Conservation (phyloP, 2,888 invertebrate species). For the Dexiosoma caninum region DNA sequence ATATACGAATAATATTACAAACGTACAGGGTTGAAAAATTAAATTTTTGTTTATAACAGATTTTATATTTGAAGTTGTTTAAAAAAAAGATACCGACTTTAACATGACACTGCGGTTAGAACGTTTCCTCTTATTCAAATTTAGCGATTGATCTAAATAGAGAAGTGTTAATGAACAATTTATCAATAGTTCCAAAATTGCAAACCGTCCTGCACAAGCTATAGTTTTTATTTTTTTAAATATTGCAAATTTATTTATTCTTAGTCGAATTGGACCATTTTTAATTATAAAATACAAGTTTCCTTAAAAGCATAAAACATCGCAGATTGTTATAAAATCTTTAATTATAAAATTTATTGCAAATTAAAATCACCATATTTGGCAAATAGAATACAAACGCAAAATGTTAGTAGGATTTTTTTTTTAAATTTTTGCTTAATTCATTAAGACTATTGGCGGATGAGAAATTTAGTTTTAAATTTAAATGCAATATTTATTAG, state of each 20-base stretch:
- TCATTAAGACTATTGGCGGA: not conserved
- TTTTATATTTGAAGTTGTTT: no score
- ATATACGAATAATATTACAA: no score
- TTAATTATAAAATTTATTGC: conserved; percentile 21
- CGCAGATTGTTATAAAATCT: not conserved
- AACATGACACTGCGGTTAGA: no score
- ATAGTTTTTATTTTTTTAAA: not conserved
- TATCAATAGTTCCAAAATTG: no score
- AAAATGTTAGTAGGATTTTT: no score
- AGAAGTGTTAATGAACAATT: no score
- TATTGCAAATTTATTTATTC: not conserved
- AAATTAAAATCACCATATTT: conserved; percentile 30
- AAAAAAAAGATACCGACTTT: no score
- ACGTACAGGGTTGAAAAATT: no score
- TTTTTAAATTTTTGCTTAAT: conserved; percentile 20
- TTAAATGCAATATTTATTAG: not conserved
- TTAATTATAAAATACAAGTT: conserved; percentile 30
- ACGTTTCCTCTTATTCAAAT: not conserved
- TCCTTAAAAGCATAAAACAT: conserved; percentile 22
- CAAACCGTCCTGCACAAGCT: not conserved
- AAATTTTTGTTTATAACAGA: no score
- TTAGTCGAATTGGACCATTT: not conserved
- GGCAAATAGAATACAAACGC: conserved; percentile 14
- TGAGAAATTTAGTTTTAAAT: not conserved
- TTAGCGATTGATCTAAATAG: not conserved